Evolutionary conservation across 2,113 vertebrate species (phyloP), one percentile per base, ranked within the genome.

Genomic region (Piprites chloris): DNA sequence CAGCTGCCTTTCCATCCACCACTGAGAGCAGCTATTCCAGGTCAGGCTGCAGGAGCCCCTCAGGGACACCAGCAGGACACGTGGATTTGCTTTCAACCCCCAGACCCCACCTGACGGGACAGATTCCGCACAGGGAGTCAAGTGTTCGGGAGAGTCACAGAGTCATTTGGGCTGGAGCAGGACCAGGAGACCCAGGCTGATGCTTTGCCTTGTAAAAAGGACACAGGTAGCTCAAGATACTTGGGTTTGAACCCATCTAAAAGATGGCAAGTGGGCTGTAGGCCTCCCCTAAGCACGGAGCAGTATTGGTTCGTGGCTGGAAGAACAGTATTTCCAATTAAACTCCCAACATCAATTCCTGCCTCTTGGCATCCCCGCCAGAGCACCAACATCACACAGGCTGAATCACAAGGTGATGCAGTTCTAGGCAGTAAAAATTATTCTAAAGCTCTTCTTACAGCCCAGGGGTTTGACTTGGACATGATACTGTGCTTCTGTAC

Each of bases 11-110:
- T 28, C 3, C 76, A 52, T 2, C 39, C 35, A 9, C 9, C 23
- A 5, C 14, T 9, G 55, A 77, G 39, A 55, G 28, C 53, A 33
- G 44, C 37, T 41, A 6, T 59, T 49, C 27, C 0, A 7, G 81
- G 61, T 53, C 37, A 12, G 23, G 33, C 67, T 84, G 37, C 53
- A 50, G 39, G 8, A 87, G 33, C 32, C 53, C 33, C 65, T 32
- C 14, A 9, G 52, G 28, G 28, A 71, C 19, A n/a, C 7, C 66
- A 87, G 39, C 52, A 26, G 11, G 11, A 37, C 39, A 9, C 6
- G 0, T 0, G 10, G 35, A 2, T 23, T 33, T 39, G 16, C 18
- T n/a, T n/a, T 6, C 44, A 71, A 4, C 9, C 78, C 55, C 44
- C 52, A 42, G 66, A 49, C 32, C 24, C 39, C 47, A 15, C 3